Evolutionary conservation across 2,797 vertebrate species (phyloP), one percentile per base, ranked within the genome.

Genomic region (Odontamblyopus rebecca): DNA sequence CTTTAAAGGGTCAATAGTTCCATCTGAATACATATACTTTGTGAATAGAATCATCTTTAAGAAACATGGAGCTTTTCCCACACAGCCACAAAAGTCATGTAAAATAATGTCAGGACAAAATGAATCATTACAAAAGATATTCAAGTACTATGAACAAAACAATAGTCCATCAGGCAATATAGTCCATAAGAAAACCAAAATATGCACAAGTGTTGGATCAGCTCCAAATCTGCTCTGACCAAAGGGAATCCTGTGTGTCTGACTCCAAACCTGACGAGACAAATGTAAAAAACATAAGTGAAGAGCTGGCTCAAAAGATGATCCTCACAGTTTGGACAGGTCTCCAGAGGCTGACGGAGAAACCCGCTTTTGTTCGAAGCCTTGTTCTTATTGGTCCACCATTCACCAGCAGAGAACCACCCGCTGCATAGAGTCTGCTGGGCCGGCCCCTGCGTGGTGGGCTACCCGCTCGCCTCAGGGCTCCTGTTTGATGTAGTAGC

Each of bases 401-500:
- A 18, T 73, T 64, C 69, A 69, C 78, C 64, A 29, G 59, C 50
- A 80, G 54, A 82, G 67, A 61, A 76, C 67, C 66, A n/a, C 69
- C 54, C 54, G 67, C 48, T 48, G 38, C 38, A 68, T 57, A 32
- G 6, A 57, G 53, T 67, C 30, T 75, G 73, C 64, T 65, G 59
- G 12, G 76, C 35, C 11, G 61, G 61, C 4, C 30, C 18, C 38
- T 13, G 11, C 1, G 61, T 63, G 32, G 61, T 63, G 61, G 27
- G 35, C 61, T 63, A 19, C 2, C 30, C 68, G 61, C 61, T 0
- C 15, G 66, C 66, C 81, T 97, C 90, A 98, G 8, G 97, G 97
- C 74, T 99, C 97, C 76, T 98, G 98, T 91, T 97, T 97, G 92
- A 98, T 98, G 94, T 96, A 98, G 93, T 96, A 97, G 93, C 95